phyloP scores from a whole-genome alignment of 2,797 vertebrate genomes.

The Muscicapa comitata region DNA sequence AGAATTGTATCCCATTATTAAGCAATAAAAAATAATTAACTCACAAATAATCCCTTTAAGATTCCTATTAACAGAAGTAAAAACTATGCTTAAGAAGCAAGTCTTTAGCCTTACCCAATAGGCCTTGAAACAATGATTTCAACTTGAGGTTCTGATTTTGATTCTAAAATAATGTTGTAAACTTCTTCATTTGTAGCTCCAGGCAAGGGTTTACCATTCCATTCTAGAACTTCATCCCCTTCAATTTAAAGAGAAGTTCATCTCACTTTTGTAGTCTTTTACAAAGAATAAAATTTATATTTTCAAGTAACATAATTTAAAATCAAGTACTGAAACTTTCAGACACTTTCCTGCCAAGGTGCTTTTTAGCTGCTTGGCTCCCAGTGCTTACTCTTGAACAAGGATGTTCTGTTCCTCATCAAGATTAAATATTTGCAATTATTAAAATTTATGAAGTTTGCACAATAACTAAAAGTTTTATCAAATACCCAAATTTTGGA shows the following conservation, averaged over 20 bases:
- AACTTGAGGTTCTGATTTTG: conserved; percentile 97
- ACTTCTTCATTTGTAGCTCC: conserved; percentile 99
- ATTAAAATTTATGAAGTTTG: not conserved
- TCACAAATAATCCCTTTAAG: not conserved
- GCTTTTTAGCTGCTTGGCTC: not conserved
- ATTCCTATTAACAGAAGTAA: conserved; percentile 48
- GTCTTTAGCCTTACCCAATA: conserved; percentile 88
- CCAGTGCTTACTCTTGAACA: not conserved
- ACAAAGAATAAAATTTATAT: conserved; percentile 21
- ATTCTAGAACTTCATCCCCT: conserved; percentile 98
- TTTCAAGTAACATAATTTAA: not conserved
- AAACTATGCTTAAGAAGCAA: conserved; percentile 62
- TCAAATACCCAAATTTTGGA: not conserved
- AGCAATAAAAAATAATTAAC: not conserved
- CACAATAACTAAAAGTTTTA: not conserved
- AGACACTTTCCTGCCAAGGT: not conserved
- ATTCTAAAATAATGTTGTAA: conserved; percentile 99
- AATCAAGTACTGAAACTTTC: not conserved
- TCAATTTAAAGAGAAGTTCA: conserved; percentile 76
- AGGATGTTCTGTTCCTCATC: not conserved
- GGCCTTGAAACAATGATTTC: conserved; percentile 99
- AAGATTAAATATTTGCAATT: not conserved
- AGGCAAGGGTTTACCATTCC: conserved; percentile 96
- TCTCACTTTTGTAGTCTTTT: conserved; percentile 25
- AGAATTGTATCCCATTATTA: not conserved